Conservation (phyloP, 64 coral and sea anemone species). For the Hydrozoanthus tunicans region DNA sequence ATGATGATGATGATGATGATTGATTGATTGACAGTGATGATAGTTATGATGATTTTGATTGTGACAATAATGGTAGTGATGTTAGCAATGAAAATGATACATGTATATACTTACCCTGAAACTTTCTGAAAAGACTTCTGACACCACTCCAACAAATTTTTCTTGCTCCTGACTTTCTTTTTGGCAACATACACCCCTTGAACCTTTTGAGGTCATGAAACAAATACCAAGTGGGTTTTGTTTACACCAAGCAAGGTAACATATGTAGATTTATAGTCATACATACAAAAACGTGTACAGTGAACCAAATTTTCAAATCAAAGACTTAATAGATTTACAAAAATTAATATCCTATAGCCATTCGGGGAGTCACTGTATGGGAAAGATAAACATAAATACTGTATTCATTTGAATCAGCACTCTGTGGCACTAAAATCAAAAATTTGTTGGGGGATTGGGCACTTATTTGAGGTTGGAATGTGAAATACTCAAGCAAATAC, state of each 20-base stretch:
- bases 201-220: constrained; percentile 46
- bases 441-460: no score
- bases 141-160: constrained; percentile 77
- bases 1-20: no score
- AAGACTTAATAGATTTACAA: no score
- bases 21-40: neutral
- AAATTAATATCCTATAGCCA: no score
- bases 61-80: neutral
- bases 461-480: no score
- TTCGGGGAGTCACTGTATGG: no score
- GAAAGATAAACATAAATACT: no score
- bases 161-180: constrained; percentile 85
- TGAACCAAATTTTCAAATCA: neutral
- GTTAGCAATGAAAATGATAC: neutral
- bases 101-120: constrained; percentile 47
- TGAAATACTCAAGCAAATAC: no score
- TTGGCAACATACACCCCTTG: constrained; percentile 79
- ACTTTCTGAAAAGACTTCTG: constrained; percentile 72
- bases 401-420: no score
- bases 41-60: neutral
- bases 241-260: neutral
- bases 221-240: neutral
- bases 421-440: no score
- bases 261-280: no score
- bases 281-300: neutral